phyloP scores from a whole-genome alignment of 2,797 vertebrate species.

The Paramormyrops hopkinsi region DNA sequence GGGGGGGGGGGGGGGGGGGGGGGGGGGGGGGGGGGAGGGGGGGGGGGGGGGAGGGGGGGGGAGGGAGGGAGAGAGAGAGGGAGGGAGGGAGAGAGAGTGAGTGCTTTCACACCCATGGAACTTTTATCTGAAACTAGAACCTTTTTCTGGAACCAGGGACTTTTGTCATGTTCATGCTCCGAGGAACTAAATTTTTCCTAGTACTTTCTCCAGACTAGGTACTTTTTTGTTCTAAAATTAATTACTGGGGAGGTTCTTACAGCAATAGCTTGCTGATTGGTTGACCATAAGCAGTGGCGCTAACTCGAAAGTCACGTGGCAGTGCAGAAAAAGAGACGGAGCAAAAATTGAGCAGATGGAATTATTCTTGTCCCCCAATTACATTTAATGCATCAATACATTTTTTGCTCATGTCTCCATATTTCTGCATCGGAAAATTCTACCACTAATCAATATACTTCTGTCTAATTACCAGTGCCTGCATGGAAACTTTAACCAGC shows the following conservation, averaged over 20 bases:
- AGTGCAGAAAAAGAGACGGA: neutral
- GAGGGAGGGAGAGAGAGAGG: no score
- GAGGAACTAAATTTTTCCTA: neutral
- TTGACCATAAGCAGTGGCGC: neutral
- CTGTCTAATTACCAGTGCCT: neutral
- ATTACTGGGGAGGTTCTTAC: neutral
- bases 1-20: no score
- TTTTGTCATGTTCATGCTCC: neutral
- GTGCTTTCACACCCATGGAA: neutral
- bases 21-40: no score
- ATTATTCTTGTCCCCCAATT: neutral
- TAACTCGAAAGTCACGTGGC: neutral
- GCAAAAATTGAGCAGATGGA: neutral
- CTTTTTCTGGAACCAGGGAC: neutral
- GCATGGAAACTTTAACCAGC: neutral
- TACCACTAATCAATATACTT: neutral
- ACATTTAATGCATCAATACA: neutral
- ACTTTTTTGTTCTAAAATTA: neutral
- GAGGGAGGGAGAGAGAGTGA: neutral
- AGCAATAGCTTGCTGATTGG: neutral
- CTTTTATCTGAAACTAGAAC: neutral
- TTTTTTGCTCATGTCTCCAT: neutral
- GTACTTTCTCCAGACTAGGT: neutral
- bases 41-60: no score
- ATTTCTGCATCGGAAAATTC: neutral